Evolutionary conservation across 2,888 invertebrate genomes (phyloP).

Genomic region (Scelioninae gen. 2): DNA sequence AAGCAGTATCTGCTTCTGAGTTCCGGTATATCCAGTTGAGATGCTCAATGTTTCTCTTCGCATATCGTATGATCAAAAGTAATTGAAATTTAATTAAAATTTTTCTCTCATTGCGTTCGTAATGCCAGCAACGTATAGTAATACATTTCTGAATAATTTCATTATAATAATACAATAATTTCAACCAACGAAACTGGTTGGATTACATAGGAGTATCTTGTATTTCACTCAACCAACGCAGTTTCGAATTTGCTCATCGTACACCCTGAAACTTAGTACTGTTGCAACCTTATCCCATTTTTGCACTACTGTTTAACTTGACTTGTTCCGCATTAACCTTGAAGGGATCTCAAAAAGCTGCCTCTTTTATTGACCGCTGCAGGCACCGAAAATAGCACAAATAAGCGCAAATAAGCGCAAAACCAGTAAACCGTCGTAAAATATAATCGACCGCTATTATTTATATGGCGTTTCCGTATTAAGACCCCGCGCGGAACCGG

Average conservation of each 20-base stretch:
- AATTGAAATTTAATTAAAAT: too few relatives aligned
- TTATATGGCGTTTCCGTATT: constrained; percentile 48
- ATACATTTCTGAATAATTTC: too few relatives aligned
- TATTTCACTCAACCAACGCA: neutral
- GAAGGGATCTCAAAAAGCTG: constrained; percentile 32
- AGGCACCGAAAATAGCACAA: too few relatives aligned
- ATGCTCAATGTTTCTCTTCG: too few relatives aligned
- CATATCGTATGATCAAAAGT: too few relatives aligned
- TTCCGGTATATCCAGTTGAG: too few relatives aligned
- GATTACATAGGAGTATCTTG: too few relatives aligned
- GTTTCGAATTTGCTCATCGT: constrained; percentile 42
- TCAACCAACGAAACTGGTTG: too few relatives aligned
- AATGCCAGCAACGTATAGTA: too few relatives aligned
- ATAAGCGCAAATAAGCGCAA: constrained; percentile 29
- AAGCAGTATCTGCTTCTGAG: too few relatives aligned
- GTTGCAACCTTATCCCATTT: constrained; percentile 6
- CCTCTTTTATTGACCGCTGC: constrained; percentile 35
- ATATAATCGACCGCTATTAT: constrained; percentile 47
- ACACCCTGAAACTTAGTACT: constrained; percentile 27
- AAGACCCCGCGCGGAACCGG: constrained; percentile 22
- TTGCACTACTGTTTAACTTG: constrained; percentile 38
- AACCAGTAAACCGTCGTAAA: constrained; percentile 47
- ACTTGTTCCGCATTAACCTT: constrained; percentile 19
- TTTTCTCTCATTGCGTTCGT: too few relatives aligned
- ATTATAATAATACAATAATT: too few relatives aligned